Conservation (phyloP, 2,797 vertebrate species). For the Microhierax caerulescens region DNA sequence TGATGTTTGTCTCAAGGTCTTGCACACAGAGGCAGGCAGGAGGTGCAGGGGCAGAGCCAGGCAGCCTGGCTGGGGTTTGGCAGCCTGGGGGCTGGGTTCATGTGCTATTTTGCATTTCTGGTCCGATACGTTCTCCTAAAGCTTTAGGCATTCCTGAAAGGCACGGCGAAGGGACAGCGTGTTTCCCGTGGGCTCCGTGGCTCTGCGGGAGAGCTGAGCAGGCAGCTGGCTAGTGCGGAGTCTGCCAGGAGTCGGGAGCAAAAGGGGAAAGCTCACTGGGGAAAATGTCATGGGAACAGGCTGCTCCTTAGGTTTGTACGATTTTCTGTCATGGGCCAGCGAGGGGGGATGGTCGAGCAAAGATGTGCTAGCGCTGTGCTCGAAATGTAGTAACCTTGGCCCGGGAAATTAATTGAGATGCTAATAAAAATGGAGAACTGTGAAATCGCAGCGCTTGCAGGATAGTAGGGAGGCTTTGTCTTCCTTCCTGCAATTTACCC, state of each 20-base stretch:
- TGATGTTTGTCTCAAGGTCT: neutral
- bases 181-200: neutral
- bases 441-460: neutral
- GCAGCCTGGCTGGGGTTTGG: neutral
- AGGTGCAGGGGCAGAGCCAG: neutral
- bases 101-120: neutral
- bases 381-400: neutral
- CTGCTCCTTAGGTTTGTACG: neutral
- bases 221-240: neutral
- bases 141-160: neutral
- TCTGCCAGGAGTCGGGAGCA: neutral
- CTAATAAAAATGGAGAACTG: neutral
- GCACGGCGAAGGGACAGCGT: neutral
- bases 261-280: neutral
- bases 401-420: neutral
- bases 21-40: neutral
- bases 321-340: neutral
- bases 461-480: neutral
- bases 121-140: neutral
- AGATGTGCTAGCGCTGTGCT: neutral
- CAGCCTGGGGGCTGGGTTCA: neutral
- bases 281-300: neutral
- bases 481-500: neutral
- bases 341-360: fast-evolving
- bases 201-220: neutral